Evolutionary conservation across 2,888 invertebrate species (phyloP).

Genomic region (Agrochola lychnidis): DNA sequence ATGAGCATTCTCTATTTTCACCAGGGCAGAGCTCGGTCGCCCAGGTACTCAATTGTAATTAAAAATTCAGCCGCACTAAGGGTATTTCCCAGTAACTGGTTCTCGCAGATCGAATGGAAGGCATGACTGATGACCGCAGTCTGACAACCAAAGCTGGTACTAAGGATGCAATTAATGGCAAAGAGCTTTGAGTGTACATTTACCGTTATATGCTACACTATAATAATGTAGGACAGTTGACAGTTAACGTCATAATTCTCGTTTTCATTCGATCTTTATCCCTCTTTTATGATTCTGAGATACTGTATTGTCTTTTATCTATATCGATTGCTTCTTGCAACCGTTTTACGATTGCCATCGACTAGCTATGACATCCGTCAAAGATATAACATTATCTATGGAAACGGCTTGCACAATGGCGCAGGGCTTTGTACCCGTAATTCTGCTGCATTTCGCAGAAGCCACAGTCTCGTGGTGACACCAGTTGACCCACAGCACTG

Average conservation of each 20-base stretch:
- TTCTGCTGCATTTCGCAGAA: conserved; percentile 63
- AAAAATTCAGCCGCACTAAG: neutral
- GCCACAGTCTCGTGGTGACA: conserved; percentile 72
- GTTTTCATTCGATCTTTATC: neutral
- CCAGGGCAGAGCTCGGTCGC: no score
- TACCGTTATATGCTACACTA: neutral
- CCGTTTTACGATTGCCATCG: conserved; percentile 18
- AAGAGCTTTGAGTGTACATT: neutral
- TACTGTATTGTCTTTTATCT: conserved; percentile 20
- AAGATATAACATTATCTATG: conserved; percentile 16
- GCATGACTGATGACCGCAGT: neutral
- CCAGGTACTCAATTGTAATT: neutral
- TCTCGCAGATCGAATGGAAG: neutral
- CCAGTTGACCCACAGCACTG: conserved; percentile 72
- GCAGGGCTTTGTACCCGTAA: conserved; percentile 26
- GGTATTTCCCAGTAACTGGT: neutral
- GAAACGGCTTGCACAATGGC: conserved; percentile 36
- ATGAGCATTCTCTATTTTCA: no score
- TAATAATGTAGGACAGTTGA: neutral
- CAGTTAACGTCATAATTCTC: neutral
- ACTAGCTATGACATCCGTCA: conserved; percentile 15
- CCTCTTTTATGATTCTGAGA: conserved; percentile 4
- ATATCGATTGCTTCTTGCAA: conserved; percentile 23
- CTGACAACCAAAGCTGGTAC: neutral
- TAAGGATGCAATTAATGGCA: neutral